Evolutionary conservation across 2,888 invertebrate species (phyloP), one percentile per base, ranked within the genome.

Genomic region (Pachydiplax longipennis): DNA sequence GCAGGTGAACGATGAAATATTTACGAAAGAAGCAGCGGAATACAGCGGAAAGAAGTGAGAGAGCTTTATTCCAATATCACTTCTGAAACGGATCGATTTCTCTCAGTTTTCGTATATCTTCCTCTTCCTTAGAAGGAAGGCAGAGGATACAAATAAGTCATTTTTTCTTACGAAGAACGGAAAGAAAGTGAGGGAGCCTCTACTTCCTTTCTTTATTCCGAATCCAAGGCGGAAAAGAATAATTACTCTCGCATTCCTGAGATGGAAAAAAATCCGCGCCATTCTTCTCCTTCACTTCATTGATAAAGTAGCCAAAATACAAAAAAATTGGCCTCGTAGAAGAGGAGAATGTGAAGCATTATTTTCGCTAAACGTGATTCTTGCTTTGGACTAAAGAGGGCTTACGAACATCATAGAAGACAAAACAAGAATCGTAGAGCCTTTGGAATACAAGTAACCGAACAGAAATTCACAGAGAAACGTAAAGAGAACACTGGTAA

Each of bases 1-100:
- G 82, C 83, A 83, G 58, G 83, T 40, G 58, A 83, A 58, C 25
- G 83, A 58, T 83, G 83, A 83, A 83, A 83, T 83, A 83, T 83
- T 83, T 58, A 83, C 83, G 83, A 31, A 83, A 58, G 53, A 18
- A 58, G 22, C 53, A 22, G 58, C 31, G 35, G 83, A 83, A 31
- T 83, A 8, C 8, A 25, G 35, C 13, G 25, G 83, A 83, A 83
- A 53, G 83, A 58, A 6, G 48, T 5, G 53, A 83, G 53, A 35
- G 31, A 48, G 53, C 83, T 83, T 83, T 58, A 58, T 48, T 31
- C 31, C 18, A 10, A 53, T 53, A 31, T 15, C 58, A 18, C 35
- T 31, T 13, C 22, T 25, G 13, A 12, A 25, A 25, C 22, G 15
- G 2, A 48, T 18, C 13, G 25, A 0, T 6, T 35, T 1, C 10